These are phyloP conservation scores for Brachionus paranguensis DNA, from an alignment of 1,140 invertebrate genomes.

Conservation along the genomic window DNA sequence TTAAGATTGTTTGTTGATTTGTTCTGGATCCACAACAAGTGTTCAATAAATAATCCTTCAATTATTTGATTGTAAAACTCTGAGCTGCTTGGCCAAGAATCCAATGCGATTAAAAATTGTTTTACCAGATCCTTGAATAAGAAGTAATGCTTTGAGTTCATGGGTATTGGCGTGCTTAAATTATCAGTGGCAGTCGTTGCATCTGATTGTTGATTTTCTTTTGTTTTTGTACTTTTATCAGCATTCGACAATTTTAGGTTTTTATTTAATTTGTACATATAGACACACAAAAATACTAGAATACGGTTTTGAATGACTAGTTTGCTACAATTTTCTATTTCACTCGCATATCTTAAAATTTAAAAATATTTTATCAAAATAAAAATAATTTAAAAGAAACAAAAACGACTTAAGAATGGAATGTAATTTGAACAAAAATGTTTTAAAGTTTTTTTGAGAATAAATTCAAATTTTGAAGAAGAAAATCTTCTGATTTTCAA, in stretches of 20 bases:
- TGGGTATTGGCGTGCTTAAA: not conserved
- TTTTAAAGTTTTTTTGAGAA: no score
- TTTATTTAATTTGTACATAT: constrained; percentile 38
- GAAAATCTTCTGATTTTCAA: no score
- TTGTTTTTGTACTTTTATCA: not conserved
- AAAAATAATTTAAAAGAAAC: no score
- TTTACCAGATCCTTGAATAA: constrained; percentile 31
- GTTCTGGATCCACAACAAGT: constrained; percentile 14
- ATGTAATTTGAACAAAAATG: no score
- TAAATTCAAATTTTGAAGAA: no score
- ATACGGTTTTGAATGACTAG: constrained; percentile 8
- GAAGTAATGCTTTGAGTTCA: constrained; percentile 4
- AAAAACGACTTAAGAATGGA: no score
- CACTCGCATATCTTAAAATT: not conserved
- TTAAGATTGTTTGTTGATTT: not conserved
- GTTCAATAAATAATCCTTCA: constrained; percentile 20
- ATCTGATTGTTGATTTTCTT: not conserved
- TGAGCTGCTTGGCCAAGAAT: constrained; percentile 3
- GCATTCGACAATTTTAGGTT: not conserved
- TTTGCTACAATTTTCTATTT: not conserved
- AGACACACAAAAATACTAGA: constrained; percentile 13
- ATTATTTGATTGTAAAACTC: constrained; percentile 40
- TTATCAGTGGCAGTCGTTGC: not conserved
- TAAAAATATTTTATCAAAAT: not conserved
- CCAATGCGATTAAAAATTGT: constrained; percentile 14